Base-by-base conservation (phyloP, 2,888 invertebrate genomes). In the Nephrotoma flavescens region DNA sequence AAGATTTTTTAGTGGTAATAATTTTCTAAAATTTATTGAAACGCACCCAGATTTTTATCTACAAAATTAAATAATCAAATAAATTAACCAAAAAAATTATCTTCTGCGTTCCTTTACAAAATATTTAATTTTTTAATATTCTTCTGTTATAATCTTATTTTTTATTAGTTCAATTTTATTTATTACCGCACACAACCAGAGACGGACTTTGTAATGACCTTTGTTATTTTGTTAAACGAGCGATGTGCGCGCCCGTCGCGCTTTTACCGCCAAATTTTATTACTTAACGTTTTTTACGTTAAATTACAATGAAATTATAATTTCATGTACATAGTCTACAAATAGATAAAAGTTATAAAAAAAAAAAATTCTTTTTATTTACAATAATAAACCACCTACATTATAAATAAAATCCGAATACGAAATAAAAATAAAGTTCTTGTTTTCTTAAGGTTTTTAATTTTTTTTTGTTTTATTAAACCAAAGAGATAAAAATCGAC, bases 21-120 rank as follows among this genome's bases (percentile, higher is more conserved):
- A 86, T 45, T 45, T 42, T 44, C 42, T 44, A 86, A 86, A 47
- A 57, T 57, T 47, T 57, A 57, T 52, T 41, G 86, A 86, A 86
- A 86, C 86, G 83, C 86, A 52, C 86, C 86, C 71, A 83, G 86
- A 86, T 86, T 86, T 44, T 86, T 42, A 86, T 86, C 86, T 86
- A 52, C 44, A 47, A 86, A 47, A 86, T 47, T 47, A 86, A 47
- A 86, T 45, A 86, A 47, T 84, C 84, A 84, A 84, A 84, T 84
- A 84, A 84, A 84, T 84, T 84, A 42, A 9, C 71, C 9, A 57
- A 57, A 57, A 6, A 57, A 52, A 52, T 52, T 52, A 52, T 52
- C 52, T 52, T 52, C 52, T 71, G 71, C 9, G 31, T 71, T 71
- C 71, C 71, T 52, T 52, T 15, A 6, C 71, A 31, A 9, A 71